These are phyloP conservation scores for Drosophila burlai DNA, from an alignment of 1,140 invertebrate species.

Conservation along the genomic window DNA sequence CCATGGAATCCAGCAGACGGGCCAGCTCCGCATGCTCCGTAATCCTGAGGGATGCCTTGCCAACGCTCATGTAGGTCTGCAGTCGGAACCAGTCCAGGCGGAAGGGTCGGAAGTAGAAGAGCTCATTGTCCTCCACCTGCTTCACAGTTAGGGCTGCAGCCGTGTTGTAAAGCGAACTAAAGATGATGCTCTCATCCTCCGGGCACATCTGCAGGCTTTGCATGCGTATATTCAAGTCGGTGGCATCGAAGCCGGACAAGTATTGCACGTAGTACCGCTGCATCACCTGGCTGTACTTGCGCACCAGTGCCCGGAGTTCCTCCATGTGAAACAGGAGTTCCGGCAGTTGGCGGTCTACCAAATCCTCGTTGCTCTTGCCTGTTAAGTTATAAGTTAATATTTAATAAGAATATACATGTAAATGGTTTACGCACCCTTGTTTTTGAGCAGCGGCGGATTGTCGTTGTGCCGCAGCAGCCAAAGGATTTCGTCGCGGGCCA, in stretches of 20 bases:
- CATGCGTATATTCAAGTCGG: constrained; percentile 95
- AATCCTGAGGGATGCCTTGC: constrained; percentile 92
- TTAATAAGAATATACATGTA: too few species aligned
- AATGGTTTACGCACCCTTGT: constrained; percentile 87
- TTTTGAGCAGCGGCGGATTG: constrained; percentile 95
- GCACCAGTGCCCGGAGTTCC: constrained; percentile 95
- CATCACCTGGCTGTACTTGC: constrained; percentile 98
- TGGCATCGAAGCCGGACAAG: constrained; percentile 97
- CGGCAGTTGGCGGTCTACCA: constrained; percentile 97
- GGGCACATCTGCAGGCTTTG: constrained; percentile 94
- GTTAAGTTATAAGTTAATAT: not conserved
- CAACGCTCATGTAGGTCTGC: constrained; percentile 96
- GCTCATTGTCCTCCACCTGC: constrained; percentile 98
- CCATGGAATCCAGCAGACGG: constrained; percentile 96
- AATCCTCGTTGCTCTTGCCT: constrained; percentile 92
- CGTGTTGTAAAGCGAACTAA: constrained; percentile 96
- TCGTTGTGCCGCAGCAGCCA: constrained; percentile 99
- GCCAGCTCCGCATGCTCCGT: constrained; percentile 95
- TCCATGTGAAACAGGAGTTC: constrained; percentile 99
- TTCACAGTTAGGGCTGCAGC: constrained; percentile 95
- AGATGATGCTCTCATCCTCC: constrained; percentile 97
- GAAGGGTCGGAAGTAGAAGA: constrained; percentile 98
- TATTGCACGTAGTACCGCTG: constrained; percentile 99
- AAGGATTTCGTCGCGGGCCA: constrained; percentile 97
- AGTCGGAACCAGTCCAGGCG: constrained; percentile 98